Evolutionary conservation across 2,797 vertebrate species (phyloP), one percentile per base, ranked within the genome.

Genomic region (Hylomyscus alleni): DNA sequence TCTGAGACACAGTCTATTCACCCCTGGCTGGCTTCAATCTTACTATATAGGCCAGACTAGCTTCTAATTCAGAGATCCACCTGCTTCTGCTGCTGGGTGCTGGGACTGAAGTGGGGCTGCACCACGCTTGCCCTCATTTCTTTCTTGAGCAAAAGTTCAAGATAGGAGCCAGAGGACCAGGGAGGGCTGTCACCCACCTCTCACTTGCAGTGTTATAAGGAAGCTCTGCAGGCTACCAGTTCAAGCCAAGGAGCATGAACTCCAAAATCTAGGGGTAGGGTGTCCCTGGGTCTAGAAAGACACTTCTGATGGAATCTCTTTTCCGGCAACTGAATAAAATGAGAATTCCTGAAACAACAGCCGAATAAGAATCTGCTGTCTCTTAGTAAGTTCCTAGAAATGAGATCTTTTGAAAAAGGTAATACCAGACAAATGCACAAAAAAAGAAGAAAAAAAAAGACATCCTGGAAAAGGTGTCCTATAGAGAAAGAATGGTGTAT

Each of bases 71-170:
- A 83, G 80, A 82, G n/a, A 82, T 34, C 29, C 83, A 14, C 26
- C 17, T 24, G 37, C 15, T 8, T 83, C 40, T 67, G 60, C 17
- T 50, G 9, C 40, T 34, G 40, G 54, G n/a, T 60, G 80, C 20
- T 40, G 22, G 80, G 54, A 26, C 26, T 60, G 37, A 58, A 80
- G 37, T 31, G 17, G 37, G 24, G 78, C n/a, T 40, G n/a, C 12
- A 26, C 14, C 56, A 44, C 0, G 7, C 37, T 44, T 44, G 4
- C 10, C 12, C 9, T 37, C 50, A 0, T 54, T 78, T 89, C 69
- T 83, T 78, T 96, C 75, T 69, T 80, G 78, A 89, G 84, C 31
- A 85, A 84, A 96, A 95, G 47, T 86, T 92, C 77, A 83, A 84
- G 81, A 47, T 24, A 72, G 44, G 67, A 94, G 78, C 17, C 44